These are phyloP conservation scores for Acrossocheilus wenchowensis DNA, from an alignment of 2,797 vertebrate species.

Conservation along the genomic window DNA sequence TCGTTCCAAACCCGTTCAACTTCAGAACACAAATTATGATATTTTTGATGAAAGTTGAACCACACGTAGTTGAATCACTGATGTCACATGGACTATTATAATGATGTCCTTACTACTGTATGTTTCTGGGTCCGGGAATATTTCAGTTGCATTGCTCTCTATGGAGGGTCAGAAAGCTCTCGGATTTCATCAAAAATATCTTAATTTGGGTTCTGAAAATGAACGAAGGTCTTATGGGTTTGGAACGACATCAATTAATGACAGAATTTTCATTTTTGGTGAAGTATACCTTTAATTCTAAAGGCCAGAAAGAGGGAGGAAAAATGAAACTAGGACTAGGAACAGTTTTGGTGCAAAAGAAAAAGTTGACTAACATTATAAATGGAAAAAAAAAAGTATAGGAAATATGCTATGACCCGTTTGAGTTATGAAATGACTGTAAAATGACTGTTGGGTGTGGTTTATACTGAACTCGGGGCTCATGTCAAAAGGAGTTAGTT, in stretches of 20 bases:
- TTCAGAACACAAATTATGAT: no score
- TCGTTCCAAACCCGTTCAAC: background rate
- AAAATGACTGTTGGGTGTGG: background rate
- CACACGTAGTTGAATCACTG: background rate
- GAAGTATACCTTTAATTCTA: background rate
- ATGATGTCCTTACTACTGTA: background rate
- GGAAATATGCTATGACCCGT: background rate
- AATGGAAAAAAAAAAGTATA: background rate
- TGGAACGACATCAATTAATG: background rate
- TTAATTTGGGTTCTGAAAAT: background rate
- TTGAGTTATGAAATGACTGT: background rate
- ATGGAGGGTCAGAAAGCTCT: background rate
- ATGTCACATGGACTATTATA: no score
- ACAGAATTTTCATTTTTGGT: background rate
- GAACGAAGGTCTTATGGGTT: background rate
- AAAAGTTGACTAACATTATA: background rate
- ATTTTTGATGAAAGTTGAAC: background rate
- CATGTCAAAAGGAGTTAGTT: background rate
- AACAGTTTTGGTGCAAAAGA: background rate
- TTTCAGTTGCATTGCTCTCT: no score
- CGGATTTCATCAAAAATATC: background rate
- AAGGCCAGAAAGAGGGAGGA: background rate
- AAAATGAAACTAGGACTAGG: background rate
- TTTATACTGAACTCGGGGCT: background rate
- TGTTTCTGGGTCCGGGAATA: background rate